Conservation (phyloP, 2,888 invertebrate genomes). For the Amiota mariae region DNA sequence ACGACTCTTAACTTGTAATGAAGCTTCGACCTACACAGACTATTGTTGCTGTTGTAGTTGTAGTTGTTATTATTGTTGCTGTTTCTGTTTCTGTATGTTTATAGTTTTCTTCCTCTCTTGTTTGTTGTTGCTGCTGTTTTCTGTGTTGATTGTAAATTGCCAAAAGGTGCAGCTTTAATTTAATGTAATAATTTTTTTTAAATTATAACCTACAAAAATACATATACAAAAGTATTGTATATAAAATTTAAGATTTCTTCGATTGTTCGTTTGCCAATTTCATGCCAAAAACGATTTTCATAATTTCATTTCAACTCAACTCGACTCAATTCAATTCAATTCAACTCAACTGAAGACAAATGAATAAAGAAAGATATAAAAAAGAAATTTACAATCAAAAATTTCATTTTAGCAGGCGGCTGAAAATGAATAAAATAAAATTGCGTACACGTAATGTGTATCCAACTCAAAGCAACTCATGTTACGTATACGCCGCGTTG, state of each 20-base stretch:
- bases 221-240: no score
- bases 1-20: neutral
- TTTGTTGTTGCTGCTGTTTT: constrained; percentile 5
- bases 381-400: neutral
- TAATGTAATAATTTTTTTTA: constrained; percentile 4
- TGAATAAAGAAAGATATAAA: neutral
- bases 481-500: constrained; percentile 14
- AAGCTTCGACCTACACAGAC: constrained; percentile 2
- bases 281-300: constrained; percentile 1
- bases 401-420: no score
- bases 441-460: constrained; percentile 15
- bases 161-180: constrained; percentile 21
- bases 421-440: neutral
- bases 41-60: no score
- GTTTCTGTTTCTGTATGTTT: neutral
- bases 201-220: neutral
- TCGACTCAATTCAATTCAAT: neutral
- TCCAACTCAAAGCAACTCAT: neutral
- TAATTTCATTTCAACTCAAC: neutral
- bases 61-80: neutral
- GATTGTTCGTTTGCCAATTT: neutral
- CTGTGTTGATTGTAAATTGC: neutral
- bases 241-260: neutral
- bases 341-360: neutral
- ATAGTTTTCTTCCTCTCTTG: no score